Conservation (phyloP, 2,113 vertebrate species). For the Numida meleagris region DNA sequence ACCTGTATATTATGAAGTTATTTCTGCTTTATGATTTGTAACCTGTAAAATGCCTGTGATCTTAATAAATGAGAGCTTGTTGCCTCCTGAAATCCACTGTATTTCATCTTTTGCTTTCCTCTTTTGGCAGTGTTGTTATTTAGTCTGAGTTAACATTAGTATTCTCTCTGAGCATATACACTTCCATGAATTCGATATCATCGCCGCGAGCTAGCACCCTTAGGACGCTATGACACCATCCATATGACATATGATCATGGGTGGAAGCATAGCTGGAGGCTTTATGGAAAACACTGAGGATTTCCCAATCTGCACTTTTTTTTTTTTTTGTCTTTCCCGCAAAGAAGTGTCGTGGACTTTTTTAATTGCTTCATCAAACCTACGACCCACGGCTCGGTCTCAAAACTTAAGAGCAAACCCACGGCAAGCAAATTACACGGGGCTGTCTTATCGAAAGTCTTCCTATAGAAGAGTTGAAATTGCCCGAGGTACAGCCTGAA, state of each 20-base stretch:
- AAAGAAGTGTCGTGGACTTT: neutral
- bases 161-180: conserved; percentile 68
- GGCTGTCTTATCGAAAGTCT: neutral
- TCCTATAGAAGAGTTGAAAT: neutral
- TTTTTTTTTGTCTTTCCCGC: neutral
- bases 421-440: neutral
- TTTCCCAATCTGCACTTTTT: conserved; percentile 6
- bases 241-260: conserved; percentile 64
- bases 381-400: neutral
- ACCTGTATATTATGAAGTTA: conserved; percentile 73
- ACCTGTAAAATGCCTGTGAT: conserved; percentile 69
- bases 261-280: conserved; percentile 56
- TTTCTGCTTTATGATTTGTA: conserved; percentile 72
- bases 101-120: conserved; percentile 68
- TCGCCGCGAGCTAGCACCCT: conserved; percentile 61
- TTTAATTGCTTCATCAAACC: neutral
- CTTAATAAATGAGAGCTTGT: conserved; percentile 71
- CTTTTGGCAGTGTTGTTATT: conserved; percentile 71
- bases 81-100: conserved; percentile 70
- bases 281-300: conserved; percentile 60
- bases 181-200: conserved; percentile 60
- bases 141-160: conserved; percentile 70
- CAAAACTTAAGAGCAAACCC: neutral
- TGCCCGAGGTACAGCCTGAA: neutral
- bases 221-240: conserved; percentile 67